Evolutionary conservation across 92 coral and sea anemone genomes (phyloP).

Genomic region (Ricordea florida): DNA sequence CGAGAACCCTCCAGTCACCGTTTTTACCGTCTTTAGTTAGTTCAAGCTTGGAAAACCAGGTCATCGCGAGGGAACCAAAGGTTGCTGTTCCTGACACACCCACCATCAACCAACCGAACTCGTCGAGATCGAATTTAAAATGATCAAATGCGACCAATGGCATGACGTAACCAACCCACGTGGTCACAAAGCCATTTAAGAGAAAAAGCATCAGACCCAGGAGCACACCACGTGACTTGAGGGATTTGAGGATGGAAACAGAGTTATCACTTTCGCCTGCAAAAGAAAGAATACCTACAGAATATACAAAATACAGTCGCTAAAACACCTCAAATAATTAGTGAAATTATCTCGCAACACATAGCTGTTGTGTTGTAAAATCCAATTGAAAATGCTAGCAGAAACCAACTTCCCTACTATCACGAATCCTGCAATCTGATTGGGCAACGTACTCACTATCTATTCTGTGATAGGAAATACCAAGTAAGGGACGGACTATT

Average conservation of each 20-base stretch:
- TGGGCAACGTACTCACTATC: too few relatives aligned
- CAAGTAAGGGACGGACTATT: too few relatives aligned
- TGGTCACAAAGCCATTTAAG: constrained; percentile 72
- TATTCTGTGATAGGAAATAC: too few relatives aligned
- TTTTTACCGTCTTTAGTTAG: constrained; percentile 34
- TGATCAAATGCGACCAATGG: constrained; percentile 67
- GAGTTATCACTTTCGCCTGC: constrained; percentile 42
- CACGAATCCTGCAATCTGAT: too few relatives aligned
- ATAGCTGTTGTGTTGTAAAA: too few relatives aligned
- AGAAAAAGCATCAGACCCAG: constrained; percentile 64
- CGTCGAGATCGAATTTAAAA: constrained; percentile 26
- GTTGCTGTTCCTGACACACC: constrained; percentile 72
- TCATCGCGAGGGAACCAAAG: constrained; percentile 36
- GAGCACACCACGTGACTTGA: constrained; percentile 70
- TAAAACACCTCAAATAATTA: too few relatives aligned
- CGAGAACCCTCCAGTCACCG: constrained; percentile 47
- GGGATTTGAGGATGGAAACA: constrained; percentile 15
- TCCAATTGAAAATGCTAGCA: too few relatives aligned
- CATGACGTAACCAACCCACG: constrained; percentile 73
- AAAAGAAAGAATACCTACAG: neutral
- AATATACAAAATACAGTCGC: too few relatives aligned
- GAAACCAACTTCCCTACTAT: too few relatives aligned
- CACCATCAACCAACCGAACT: constrained; percentile 78
- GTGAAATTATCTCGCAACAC: too few relatives aligned
- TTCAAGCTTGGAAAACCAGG: constrained; percentile 47